Conservation (phyloP, 2,113 vertebrate species). For the Sterrhoptilus dennistouni region DNA sequence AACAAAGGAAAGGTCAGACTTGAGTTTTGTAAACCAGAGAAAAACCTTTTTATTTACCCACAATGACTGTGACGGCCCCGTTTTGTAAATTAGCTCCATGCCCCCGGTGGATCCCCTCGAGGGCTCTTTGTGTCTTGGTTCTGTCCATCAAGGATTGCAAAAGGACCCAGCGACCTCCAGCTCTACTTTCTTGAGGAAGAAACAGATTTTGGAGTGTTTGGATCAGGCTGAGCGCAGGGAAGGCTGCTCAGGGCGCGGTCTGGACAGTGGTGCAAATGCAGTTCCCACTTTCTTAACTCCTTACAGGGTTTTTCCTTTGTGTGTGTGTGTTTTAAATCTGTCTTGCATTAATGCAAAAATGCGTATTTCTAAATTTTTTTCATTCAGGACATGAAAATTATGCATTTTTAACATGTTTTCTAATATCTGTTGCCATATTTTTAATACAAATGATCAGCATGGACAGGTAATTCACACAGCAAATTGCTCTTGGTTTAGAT, state of each 20-base stretch:
- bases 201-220: neutral
- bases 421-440: constrained; percentile 64
- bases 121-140: neutral
- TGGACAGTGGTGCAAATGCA: neutral
- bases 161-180: neutral
- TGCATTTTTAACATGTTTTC: constrained; percentile 59
- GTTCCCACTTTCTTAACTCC: neutral
- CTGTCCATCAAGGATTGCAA: neutral
- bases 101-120: neutral
- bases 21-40: neutral
- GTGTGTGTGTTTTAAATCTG: constrained; percentile 13
- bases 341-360: neutral
- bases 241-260: neutral
- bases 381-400: constrained; percentile 27
- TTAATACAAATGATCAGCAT: constrained; percentile 44
- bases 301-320: neutral
- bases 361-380: constrained; percentile 40
- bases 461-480: neutral
- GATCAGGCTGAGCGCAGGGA: neutral
- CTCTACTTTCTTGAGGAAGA: neutral
- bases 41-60: constrained; percentile 44
- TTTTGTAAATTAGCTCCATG: neutral
- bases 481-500: neutral
- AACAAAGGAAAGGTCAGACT: constrained; percentile 48
- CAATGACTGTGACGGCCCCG: neutral